Conservation (phyloP, 2,888 invertebrate species). For the Zaprionus lineosus region DNA sequence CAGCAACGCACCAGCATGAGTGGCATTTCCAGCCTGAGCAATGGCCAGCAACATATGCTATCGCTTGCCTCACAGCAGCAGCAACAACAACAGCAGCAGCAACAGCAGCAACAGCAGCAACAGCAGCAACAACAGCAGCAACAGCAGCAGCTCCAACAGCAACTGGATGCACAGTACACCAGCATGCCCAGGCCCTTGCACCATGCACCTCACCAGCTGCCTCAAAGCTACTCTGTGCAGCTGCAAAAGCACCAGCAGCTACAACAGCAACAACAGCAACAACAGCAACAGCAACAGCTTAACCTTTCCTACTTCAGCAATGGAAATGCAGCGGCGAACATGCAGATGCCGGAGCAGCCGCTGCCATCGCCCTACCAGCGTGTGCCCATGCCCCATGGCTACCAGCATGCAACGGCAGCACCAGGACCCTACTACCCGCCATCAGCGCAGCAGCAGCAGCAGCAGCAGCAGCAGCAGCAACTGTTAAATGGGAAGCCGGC, state of each 20-base stretch:
- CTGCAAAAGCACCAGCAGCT: slow-evolving; percentile 72
- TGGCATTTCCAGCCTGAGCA: slow-evolving; percentile 79
- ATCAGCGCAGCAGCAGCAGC: slow-evolving; percentile 79
- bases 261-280: slow-evolving; percentile 68
- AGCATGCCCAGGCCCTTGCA: slow-evolving; percentile 62
- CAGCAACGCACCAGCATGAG: slow-evolving; percentile 81
- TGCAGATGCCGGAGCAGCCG: slow-evolving; percentile 25
- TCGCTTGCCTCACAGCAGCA: slow-evolving; percentile 74
- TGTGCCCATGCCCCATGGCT: slow-evolving; percentile 85
- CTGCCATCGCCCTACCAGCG: slow-evolving; percentile 85
- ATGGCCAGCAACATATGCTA: slow-evolving; percentile 62
- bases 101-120: slow-evolving; percentile 72
- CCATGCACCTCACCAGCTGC: slow-evolving; percentile 48
- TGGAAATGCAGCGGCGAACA: slow-evolving; percentile 68
- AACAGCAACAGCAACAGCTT: slow-evolving; percentile 61
- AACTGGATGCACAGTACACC: slow-evolving; percentile 63
- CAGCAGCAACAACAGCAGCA: slow-evolving; percentile 72
- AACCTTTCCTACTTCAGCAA: slow-evolving; percentile 67
- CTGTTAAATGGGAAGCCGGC: slow-evolving; percentile 83
- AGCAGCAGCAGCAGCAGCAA: slow-evolving; percentile 56
- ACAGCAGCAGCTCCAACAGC: slow-evolving; percentile 69
- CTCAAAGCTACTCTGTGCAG: slow-evolving; percentile 76
- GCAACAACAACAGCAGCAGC: slow-evolving; percentile 75
- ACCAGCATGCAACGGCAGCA: slow-evolving; percentile 83
- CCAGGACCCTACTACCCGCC: slow-evolving; percentile 46